A percentile compares a stretch with the other conserved stretches of the same genome.
Conservation (phyloP, 1,140 invertebrate species). For the Drosophila insularis region DNA sequence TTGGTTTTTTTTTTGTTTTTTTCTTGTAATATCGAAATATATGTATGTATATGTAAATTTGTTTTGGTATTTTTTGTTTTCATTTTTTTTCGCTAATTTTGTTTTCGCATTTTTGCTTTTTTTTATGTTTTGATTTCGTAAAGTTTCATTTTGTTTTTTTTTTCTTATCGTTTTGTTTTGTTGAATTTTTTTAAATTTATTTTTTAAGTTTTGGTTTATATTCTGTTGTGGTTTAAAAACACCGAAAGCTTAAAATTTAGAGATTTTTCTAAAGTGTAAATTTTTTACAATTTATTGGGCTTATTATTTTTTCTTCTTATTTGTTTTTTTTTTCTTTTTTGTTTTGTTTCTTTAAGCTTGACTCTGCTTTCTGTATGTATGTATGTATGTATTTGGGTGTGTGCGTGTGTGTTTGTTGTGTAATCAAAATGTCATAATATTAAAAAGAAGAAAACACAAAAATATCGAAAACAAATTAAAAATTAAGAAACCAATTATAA, state of each 20-base stretch:
- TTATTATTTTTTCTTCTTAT: slow-evolving; percentile 24
- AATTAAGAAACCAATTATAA: neutral
- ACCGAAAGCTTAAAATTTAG: slow-evolving; percentile 83
- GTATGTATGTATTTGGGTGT: slow-evolving; percentile 22
- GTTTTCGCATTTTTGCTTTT: slow-evolving; percentile 43
- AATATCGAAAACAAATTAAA: neutral
- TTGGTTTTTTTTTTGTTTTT: slow-evolving; percentile 12
- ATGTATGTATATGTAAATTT: slow-evolving; percentile 60
- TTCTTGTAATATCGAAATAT: slow-evolving; percentile 78
- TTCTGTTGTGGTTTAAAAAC: slow-evolving; percentile 76
- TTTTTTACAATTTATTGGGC: slow-evolving; percentile 69
- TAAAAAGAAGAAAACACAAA: neutral
- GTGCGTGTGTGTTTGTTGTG: slow-evolving; percentile 18
- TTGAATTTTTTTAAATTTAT: slow-evolving; percentile 30
- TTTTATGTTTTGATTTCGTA: slow-evolving; percentile 31
- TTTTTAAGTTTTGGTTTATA: slow-evolving; percentile 43
- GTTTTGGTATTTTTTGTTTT: slow-evolving; percentile 46
- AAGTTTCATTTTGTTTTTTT: neutral
- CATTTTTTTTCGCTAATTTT: slow-evolving; percentile 56
- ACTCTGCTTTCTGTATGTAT: slow-evolving; percentile 25
- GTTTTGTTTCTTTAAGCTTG: slow-evolving; percentile 17
- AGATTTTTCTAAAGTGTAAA: slow-evolving; percentile 80
- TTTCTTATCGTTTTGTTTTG: slow-evolving; percentile 35
- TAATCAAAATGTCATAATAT: neutral
- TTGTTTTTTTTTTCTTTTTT: slow-evolving; percentile 39